Evolutionary conservation across 1,140 invertebrate genomes (phyloP).

Genomic region (Coenobita brevimanus): DNA sequence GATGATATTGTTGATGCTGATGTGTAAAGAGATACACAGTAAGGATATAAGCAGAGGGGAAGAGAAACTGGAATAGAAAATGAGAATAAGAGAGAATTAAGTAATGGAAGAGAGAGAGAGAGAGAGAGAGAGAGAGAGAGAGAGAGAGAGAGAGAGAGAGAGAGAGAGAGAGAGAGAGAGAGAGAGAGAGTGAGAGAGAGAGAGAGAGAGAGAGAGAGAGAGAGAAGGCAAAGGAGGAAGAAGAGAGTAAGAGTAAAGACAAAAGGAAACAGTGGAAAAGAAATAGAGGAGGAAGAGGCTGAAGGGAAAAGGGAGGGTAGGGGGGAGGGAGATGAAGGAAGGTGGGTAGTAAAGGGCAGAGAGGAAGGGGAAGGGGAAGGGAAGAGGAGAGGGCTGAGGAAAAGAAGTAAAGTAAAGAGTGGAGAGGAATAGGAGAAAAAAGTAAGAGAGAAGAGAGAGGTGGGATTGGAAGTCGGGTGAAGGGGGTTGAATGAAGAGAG

Average conservation of each 20-base stretch:
- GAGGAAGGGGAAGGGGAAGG: background rate
- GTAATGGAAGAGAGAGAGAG: too few species aligned
- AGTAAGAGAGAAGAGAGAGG: too few species aligned
- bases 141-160: background rate
- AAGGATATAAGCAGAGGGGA: too few species aligned
- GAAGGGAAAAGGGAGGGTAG: background rate
- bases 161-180: background rate
- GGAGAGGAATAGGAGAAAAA: too few species aligned
- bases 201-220: background rate
- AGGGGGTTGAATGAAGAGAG: background rate
- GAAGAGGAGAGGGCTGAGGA: background rate
- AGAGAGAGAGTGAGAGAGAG: background rate
- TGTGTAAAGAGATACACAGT: too few species aligned
- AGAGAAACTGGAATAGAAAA: background rate
- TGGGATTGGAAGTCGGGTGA: too few species aligned
- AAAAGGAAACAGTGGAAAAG: background rate
- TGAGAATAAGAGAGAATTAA: too few species aligned
- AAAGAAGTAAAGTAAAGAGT: too few species aligned
- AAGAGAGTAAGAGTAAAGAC: background rate
- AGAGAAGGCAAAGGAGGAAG: too few species aligned
- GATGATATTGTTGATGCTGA: too few species aligned
- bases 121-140: background rate
- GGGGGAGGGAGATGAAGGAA: background rate
- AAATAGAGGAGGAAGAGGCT: too few species aligned
- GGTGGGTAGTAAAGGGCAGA: background rate